Percentiles rank a stretch among this genome's conserved stretches.
Evolutionary conservation across 2,113 vertebrate genomes (phyloP).

Genomic region (Carassius auratus): DNA sequence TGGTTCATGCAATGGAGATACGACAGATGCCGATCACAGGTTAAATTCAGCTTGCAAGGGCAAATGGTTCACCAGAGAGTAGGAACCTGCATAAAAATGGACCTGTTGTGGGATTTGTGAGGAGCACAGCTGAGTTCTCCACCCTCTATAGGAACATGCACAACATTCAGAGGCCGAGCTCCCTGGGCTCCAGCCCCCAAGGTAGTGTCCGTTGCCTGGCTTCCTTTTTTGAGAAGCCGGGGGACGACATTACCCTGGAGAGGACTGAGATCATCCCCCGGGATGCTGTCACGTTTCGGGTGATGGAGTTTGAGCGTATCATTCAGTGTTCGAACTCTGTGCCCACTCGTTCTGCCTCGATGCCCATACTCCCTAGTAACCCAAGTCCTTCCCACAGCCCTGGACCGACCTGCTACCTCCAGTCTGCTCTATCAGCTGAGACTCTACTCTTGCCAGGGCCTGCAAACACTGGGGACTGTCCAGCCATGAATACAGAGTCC

Average conservation of each 20-base stretch:
- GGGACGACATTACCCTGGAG: conserved; percentile 47
- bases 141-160: conserved; percentile 89
- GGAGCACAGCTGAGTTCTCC: conserved; percentile 82
- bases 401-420: conserved; percentile 71
- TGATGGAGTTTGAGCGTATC: conserved; percentile 92
- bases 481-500: conserved; percentile 56
- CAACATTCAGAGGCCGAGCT: conserved; percentile 84
- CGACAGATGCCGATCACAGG: conserved; percentile 70
- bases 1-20: conserved; percentile 57
- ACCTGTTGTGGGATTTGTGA: conserved; percentile 67
- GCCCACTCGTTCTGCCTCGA: conserved; percentile 84
- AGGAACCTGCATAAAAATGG: conserved; percentile 66
- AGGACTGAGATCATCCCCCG: conserved; percentile 79
- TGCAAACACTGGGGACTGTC: conserved; percentile 39
- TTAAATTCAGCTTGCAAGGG: conserved; percentile 70
- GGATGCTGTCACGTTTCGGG: conserved; percentile 85
- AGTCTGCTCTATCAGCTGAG: conserved; percentile 84
- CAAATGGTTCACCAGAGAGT: background rate
- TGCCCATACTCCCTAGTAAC: conserved; percentile 85
- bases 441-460: conserved; percentile 75
- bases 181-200: conserved; percentile 76
- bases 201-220: conserved; percentile 88
- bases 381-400: conserved; percentile 73
- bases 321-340: conserved; percentile 83
- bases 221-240: conserved; percentile 85